Base-by-base conservation (phyloP, 2,797 vertebrate genomes). In the Clarias platycephalus region DNA sequence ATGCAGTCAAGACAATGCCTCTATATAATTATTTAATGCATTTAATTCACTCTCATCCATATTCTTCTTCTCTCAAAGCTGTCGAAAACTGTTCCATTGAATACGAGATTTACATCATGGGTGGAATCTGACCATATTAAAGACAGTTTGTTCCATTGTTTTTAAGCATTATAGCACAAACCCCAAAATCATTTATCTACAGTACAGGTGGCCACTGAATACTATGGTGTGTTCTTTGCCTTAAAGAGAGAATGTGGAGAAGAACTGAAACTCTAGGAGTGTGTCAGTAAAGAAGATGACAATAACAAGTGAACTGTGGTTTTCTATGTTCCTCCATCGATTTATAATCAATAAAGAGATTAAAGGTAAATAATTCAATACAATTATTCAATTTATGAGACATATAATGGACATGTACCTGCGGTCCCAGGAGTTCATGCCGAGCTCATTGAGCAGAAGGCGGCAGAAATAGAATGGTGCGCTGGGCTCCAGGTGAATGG, bases 401-500 rank as follows among this genome's bases (percentile, higher is more conserved):
- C 26, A 40, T 58, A 22, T 3, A 55, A 20, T 24, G 63, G 31
- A 62, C 9, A 68, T 34, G 82, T 96, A 99, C 98, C 98, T 99
- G 93, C 96, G 97, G 4, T 99, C 97, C 97, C 98, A 99, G 77
- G 98, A 98, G 92, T 99, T 98, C 97, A 99, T 99, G 86, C 98
- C 98, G 83, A 99, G 94, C 91, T 98, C 97, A 57, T 98, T 95
- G 3, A 99, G 95, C 88, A 99, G 90, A 84, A 98, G 93, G 22
- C 97, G 95, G 88, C 98, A 99, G 93, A 98, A 98, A 90, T 99
- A 97, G 90, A 99, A 99, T 6, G 97, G 95, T 20, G 97, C 96
- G 55, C 94, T 96, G 4, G 96, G 96, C 70, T 97, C 94, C 24
- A 94, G 92, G 10, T 96, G 95, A 0, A 84, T 87, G 0, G 97